Evolutionary conservation across 2,113 vertebrate genomes (phyloP).

Genomic region (Rattus rattus): DNA sequence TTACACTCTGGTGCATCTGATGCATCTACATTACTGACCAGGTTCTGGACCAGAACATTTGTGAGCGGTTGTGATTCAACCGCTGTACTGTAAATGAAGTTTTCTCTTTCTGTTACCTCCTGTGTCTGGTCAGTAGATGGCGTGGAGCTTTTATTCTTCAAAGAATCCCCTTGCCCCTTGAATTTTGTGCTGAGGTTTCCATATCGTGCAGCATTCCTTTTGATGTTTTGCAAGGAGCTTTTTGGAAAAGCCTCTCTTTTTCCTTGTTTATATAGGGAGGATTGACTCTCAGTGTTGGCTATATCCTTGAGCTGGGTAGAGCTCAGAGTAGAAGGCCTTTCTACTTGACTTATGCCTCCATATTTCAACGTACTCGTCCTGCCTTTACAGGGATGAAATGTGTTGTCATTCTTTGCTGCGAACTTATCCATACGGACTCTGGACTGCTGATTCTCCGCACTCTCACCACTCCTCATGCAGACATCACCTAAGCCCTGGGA

Average conservation of each 20-base stretch:
- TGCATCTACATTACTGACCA: background rate
- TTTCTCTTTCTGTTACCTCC: background rate
- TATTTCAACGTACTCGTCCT: background rate
- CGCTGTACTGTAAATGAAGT: background rate
- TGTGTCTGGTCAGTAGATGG: too few relatives aligned
- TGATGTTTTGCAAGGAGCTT: background rate
- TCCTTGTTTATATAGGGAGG: background rate
- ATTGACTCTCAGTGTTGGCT: background rate
- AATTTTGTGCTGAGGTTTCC: background rate
- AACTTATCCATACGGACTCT: too few relatives aligned
- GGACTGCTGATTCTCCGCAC: too few relatives aligned
- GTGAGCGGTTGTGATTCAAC: background rate
- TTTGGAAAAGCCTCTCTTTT: background rate
- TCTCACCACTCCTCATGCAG: fast-evolving
- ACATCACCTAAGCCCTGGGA: background rate
- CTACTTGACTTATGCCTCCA: fast-evolving
- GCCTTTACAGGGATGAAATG: too few relatives aligned
- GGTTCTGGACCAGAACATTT: background rate
- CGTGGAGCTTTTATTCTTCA: background rate
- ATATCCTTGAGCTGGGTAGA: background rate
- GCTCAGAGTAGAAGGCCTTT: fast-evolving
- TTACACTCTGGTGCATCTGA: too few relatives aligned
- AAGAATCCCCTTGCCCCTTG: background rate
- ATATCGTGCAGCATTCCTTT: background rate
- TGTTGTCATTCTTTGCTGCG: background rate